Evolutionary conservation across 2,888 invertebrate genomes (phyloP), one percentile per base, ranked within the genome.

Genomic region (Sinelater perroti): DNA sequence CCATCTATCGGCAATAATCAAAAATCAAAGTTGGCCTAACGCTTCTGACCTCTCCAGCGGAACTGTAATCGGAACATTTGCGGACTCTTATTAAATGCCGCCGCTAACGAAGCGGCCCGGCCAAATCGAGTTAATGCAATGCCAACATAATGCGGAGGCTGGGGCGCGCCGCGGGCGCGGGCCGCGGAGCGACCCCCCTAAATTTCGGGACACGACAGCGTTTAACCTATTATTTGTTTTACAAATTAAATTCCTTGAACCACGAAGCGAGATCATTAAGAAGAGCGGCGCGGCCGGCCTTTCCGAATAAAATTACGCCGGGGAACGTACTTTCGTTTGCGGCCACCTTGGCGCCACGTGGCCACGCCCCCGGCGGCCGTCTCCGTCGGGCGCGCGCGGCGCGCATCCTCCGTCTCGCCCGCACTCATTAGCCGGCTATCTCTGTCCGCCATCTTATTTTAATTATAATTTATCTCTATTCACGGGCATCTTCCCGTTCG

Each of bases 391-490:
- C 36, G 47, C 44, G 26, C 49, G 44, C 33, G 45, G 46, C 42
- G 49, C 45, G 16, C 49, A 45, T 63, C 54, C 44, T 47, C 35
- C 47, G 45, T 56, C 42, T 61, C 58, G 62, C 57, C 56, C 66
- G 63, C 58, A 64, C 61, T 60, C 58, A 63, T 62, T 62, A 60
- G 60, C 53, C 57, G 38, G 53, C 58, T 59, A 54, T 60, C 56
- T 49, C 36, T 36, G 38, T 59, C 51, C 54, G 47, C 56, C 55
- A 59, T 56, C 56, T 61, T 49, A 59, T 64, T 70, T 70, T 70
- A 69, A 71, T 72, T 72, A 70, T 70, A 68, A 68, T 70, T 70
- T 70, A 69, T 72, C 68, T 70, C 66, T 68, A 68, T 68, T 66
- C 64, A 64, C 62, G 62, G 67, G 65, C 62, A 60, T 56, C 63